Evolutionary conservation across 2,113 vertebrate species (phyloP).

Genomic region (Campylorhamphus procurvoides): DNA sequence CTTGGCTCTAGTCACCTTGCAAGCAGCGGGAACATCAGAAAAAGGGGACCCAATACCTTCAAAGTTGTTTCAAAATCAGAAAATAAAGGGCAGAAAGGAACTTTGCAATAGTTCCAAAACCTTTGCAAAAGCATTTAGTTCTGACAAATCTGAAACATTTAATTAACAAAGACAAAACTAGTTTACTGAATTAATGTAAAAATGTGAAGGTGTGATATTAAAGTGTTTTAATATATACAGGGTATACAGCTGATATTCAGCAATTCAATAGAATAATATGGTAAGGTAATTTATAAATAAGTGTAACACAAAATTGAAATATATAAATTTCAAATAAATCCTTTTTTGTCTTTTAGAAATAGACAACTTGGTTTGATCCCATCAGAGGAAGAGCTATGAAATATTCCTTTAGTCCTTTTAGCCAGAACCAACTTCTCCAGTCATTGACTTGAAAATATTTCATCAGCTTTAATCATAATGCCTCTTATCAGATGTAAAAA

Average conservation of each 20-base stretch:
- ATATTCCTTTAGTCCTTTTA: neutral
- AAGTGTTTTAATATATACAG: neutral
- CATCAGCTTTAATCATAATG: neutral
- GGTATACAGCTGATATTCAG: neutral
- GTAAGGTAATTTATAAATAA: neutral
- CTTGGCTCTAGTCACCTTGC: neutral
- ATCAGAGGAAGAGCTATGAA: neutral
- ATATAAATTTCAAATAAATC: neutral
- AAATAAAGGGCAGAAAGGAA: neutral
- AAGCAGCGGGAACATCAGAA: neutral
- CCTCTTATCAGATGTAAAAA: slow-evolving; percentile 32
- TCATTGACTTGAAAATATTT: neutral
- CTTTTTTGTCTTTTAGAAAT: neutral
- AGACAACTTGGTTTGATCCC: neutral
- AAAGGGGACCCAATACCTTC: neutral
- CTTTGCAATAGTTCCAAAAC: neutral
- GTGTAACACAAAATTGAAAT: neutral
- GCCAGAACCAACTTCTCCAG: neutral
- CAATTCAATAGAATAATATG: neutral
- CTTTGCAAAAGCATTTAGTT: neutral
- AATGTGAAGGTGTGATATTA: neutral
- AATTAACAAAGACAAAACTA: neutral
- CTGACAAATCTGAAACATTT: neutral
- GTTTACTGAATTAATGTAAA: neutral
- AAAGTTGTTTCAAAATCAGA: neutral